A percentile compares a stretch with the other conserved stretches of the same genome.
Evolutionary conservation across 1,140 invertebrate genomes (phyloP).

Genomic region (Drosophila cardini): DNA sequence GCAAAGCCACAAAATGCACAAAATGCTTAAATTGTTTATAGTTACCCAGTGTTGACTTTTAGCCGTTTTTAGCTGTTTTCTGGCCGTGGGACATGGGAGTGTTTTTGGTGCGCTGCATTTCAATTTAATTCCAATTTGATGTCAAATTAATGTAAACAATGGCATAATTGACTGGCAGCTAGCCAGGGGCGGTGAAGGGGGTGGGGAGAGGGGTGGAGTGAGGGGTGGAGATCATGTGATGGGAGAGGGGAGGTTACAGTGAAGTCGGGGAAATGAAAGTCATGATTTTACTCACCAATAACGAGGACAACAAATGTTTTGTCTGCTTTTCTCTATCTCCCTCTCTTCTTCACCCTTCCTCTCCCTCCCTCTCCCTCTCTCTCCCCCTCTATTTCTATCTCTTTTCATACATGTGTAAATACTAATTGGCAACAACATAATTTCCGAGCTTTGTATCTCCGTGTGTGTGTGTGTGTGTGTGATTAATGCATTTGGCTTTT

Average conservation of each 20-base stretch:
- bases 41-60: conserved; percentile 6
- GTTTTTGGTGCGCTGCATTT: conserved; percentile 56
- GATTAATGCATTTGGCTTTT: conserved; percentile 45
- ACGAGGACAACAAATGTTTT: conserved; percentile 26
- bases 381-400: background rate
- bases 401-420: conserved; percentile 2
- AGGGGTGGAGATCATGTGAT: no score
- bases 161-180: conserved; percentile 51
- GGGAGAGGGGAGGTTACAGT: background rate
- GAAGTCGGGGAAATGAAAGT: conserved; percentile 17
- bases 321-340: no score
- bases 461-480: background rate
- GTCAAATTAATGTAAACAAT: conserved; percentile 75
- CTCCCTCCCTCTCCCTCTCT: background rate
- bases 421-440: conserved; percentile 34
- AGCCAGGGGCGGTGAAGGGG: background rate
- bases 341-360: no score
- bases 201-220: no score
- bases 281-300: conserved; percentile 43
- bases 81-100: conserved; percentile 1
- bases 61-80: background rate
- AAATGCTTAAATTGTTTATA: conserved; percentile 61
- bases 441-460: conserved; percentile 27
- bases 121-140: conserved; percentile 59
- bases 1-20: conserved; percentile 35